Base-by-base conservation (phyloP, 2,797 vertebrate genomes). In the Muscicapa striata region DNA sequence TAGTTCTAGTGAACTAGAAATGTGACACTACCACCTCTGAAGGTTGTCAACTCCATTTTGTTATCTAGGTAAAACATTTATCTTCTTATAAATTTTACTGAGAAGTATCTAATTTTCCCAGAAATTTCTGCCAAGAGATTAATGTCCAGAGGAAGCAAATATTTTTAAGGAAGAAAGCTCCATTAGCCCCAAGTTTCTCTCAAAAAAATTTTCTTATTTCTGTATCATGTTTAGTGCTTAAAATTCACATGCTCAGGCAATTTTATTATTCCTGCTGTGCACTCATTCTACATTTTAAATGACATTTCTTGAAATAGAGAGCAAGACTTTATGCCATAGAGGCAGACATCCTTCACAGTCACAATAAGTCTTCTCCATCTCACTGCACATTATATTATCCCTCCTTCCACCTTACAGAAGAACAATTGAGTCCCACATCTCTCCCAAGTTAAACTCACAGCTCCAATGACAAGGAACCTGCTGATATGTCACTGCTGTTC, bases 261-360 rank as follows among this genome's bases (percentile, higher is more conserved):
- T 79, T 84, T 88, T 64, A 84, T 94, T 81, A 83, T 77, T 92
- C 74, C 82, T 83, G 66, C 66, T 78, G 74, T 83, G 79, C 54
- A 74, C 38, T 67, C 78, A 45, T 77, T 95, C 89, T 77, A 89
- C 88, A 84, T 94, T 95, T 94, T 89, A 95, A 89, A 91, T 61
- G 80, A 89, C 67, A 75, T 78, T 95, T 93, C 76, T 84, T 89
- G 72, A 84, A 93, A 92, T 43, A 78, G 46, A 89, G 93, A 92
- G 74, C 30, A 90, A 84, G 81, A 62, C 62, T 89, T 93, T 63
- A 52, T 81, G 84, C 64, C 69, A 59, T 1, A 38, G 76, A 87
- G 48, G 54, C 75, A 94, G 94, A 84, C 82, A 96, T 89, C 86
- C 72, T 87, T 95, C 89, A 85, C n/a, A 82, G 76, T 43, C 68